A percentile compares a stretch with the other conserved stretches of the same genome.
phyloP scores from a whole-genome alignment of 2,888 invertebrate genomes.

The Parascotia fuliginaria region DNA sequence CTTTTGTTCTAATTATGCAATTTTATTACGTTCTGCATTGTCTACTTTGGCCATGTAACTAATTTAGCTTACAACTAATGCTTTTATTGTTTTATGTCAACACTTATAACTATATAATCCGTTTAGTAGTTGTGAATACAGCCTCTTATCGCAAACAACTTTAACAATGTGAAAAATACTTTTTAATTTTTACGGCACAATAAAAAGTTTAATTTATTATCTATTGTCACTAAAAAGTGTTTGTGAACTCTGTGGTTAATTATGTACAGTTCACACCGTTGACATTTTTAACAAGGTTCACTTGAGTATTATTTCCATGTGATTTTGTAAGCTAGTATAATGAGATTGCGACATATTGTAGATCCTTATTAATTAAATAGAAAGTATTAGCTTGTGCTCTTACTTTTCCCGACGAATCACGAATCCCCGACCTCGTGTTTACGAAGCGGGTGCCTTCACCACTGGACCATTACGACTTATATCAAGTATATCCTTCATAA shows the following conservation, averaged over 20 bases:
- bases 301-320: not conserved
- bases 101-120: slow-evolving; percentile 6
- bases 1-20: no score
- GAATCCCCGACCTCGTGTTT: no score
- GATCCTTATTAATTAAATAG: not conserved
- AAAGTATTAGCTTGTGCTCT: not conserved
- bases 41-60: not conserved
- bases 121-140: not conserved
- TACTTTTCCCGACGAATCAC: no score
- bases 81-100: not conserved
- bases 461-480: no score
- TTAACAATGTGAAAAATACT: slow-evolving; percentile 11
- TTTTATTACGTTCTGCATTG: not conserved
- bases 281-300: slow-evolving; percentile 5
- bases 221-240: not conserved
- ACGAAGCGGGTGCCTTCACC: no score
- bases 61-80: not conserved
- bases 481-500: no score
- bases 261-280: slow-evolving; percentile 6
- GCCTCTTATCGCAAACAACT: slow-evolving; percentile 7
- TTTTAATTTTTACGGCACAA: slow-evolving; percentile 10
- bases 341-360: not conserved
- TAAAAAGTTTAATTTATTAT: slow-evolving; percentile 7
- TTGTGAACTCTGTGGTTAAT: not conserved
- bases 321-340: not conserved